These are phyloP conservation scores for Macaria liturata DNA, from an alignment of 2,888 invertebrate genomes.

Conservation along the genomic window DNA sequence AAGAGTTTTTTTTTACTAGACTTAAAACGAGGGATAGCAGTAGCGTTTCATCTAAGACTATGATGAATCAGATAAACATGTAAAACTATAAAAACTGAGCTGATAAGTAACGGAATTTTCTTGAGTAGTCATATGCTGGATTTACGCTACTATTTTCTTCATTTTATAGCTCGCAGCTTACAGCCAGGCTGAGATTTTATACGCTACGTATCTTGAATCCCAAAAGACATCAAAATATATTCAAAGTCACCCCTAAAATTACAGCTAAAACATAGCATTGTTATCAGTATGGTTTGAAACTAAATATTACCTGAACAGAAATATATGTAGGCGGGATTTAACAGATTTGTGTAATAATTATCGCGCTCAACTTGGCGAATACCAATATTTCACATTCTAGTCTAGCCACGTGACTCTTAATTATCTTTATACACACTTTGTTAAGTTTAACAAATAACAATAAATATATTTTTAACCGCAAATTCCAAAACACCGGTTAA, in stretches of 20 bases:
- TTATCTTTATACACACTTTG: not conserved
- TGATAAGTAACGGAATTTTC: not conserved
- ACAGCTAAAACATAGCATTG: slow-evolving; percentile 4
- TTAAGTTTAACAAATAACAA: slow-evolving; percentile 3
- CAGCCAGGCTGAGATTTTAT: slow-evolving; percentile 31
- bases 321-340: not conserved
- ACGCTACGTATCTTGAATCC: slow-evolving; percentile 35
- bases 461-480: slow-evolving; percentile 11
- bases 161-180: slow-evolving; percentile 15
- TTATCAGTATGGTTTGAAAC: slow-evolving; percentile 12
- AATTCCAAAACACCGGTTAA: not conserved
- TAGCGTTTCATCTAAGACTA: too few species aligned
- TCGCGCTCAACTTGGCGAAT: too few species aligned
- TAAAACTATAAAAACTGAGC: slow-evolving; percentile 1
- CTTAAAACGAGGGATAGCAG: too few species aligned
- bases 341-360: slow-evolving; percentile 1
- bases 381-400: slow-evolving; percentile 4
- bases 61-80: not conserved
- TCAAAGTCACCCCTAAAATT: slow-evolving; percentile 28
- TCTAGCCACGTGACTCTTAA: not conserved
- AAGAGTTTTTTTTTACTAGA: too few species aligned
- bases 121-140: not conserved
- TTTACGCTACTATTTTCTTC: slow-evolving; percentile 6
- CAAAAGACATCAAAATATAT: slow-evolving; percentile 34
- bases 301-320: slow-evolving; percentile 5